Percentiles rank a stretch among this genome's conserved stretches.
These are phyloP conservation scores for Dryoscopus gambensis DNA, from an alignment of 2,113 vertebrate genomes.

Conservation along the genomic window DNA sequence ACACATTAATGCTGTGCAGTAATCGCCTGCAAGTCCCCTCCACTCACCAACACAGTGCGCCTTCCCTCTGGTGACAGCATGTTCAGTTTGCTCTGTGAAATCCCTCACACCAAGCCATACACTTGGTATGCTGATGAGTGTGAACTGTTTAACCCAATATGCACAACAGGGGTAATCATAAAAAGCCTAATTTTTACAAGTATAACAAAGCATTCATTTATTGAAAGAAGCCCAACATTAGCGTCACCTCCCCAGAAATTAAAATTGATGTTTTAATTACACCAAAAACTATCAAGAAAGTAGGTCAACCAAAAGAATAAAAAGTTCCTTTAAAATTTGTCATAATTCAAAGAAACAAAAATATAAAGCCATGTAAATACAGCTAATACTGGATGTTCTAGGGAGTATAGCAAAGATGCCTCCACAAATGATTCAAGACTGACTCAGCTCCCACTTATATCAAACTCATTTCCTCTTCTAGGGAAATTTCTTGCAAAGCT, in stretches of 20 bases:
- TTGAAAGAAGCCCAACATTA: neutral
- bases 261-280: neutral
- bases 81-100: neutral
- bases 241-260: neutral
- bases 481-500: neutral
- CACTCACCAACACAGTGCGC: fast-evolving
- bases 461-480: neutral
- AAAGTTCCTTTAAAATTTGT: neutral
- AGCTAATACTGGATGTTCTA: neutral
- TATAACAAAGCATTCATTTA: neutral
- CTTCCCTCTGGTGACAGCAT: neutral
- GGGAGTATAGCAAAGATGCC: neutral
- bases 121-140: neutral
- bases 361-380: neutral
- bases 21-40: neutral
- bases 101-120: neutral
- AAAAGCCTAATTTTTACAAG: neutral
- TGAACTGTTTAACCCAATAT: neutral
- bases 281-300: neutral
- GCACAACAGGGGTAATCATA: neutral
- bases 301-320: neutral
- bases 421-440: neutral
- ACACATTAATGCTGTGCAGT: neutral
- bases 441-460: neutral
- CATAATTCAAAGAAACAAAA: neutral